Evolutionary conservation across 53 echinoderm and acorn worm genomes (phyloP).

Genomic region (Glandiceps talaboti): DNA sequence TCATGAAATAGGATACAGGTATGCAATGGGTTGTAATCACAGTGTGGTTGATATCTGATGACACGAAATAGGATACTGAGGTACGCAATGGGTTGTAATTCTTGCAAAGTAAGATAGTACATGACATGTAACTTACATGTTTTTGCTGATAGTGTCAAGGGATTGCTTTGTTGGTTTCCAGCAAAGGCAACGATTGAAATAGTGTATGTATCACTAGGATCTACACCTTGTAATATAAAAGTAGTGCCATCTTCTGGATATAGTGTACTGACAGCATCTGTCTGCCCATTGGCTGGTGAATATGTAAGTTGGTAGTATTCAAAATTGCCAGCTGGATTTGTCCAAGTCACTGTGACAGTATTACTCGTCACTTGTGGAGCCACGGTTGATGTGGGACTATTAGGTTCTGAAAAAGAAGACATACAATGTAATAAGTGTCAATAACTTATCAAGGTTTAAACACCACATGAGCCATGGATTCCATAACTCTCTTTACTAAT

Average conservation of each 20-base stretch:
- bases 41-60: no score
- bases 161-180: neutral
- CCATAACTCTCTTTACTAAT: no score
- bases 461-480: no score
- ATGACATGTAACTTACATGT: conserved; percentile 1
- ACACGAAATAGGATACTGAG: no score
- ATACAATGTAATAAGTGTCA: no score
- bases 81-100: no score
- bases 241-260: neutral
- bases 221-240: neutral
- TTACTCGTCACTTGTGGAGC: neutral
- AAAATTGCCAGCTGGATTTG: neutral
- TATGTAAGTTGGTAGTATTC: neutral
- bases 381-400: neutral
- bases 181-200: neutral
- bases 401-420: neutral
- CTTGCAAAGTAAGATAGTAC: no score
- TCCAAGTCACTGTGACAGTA: neutral
- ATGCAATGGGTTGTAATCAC: no score
- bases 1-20: no score
- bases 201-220: neutral
- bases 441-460: no score
- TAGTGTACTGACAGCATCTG: neutral
- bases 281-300: neutral
- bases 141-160: neutral